Evolutionary conservation across 1,140 invertebrate genomes (phyloP).

Genomic region (Colletes latitarsis): DNA sequence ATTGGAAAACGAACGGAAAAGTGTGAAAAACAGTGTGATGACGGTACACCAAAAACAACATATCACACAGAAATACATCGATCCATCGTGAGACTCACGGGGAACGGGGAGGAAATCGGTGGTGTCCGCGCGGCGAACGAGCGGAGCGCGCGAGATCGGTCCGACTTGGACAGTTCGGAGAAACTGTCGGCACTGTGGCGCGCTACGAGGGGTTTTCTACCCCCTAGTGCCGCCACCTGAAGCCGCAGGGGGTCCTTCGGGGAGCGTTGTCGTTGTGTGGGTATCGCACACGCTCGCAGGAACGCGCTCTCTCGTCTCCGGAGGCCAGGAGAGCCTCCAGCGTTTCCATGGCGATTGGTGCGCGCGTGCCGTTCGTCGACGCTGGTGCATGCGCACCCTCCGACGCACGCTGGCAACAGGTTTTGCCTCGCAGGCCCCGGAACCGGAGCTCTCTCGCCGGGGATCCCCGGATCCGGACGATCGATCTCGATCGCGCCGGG

Average conservation of each 20-base stretch:
- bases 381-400: conserved; percentile 65
- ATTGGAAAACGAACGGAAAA: too few relatives aligned
- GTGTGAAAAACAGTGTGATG: too few relatives aligned
- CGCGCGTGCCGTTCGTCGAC: conserved; percentile 51
- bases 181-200: conserved; percentile 72
- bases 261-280: conserved; percentile 52
- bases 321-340: conserved; percentile 60
- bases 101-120: not conserved
- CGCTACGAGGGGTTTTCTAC: conserved; percentile 71
- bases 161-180: conserved; percentile 67
- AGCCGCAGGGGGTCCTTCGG: conserved; percentile 65
- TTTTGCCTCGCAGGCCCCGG: conserved; percentile 58
- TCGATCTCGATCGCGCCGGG: conserved; percentile 46
- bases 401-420: conserved; percentile 66
- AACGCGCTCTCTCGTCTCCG: conserved; percentile 47
- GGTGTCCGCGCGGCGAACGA: not conserved
- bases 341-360: conserved; percentile 73
- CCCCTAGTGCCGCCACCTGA: conserved; percentile 70
- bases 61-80: too few relatives aligned
- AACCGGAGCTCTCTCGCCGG: conserved; percentile 3
- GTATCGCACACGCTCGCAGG: conserved; percentile 12
- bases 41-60: too few relatives aligned
- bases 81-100: conserved; percentile 5
- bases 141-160: conserved; percentile 53
- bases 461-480: conserved; percentile 11